Evolutionary conservation across 2,113 vertebrate species (phyloP).

Genomic region (Ictalurus punctatus): DNA sequence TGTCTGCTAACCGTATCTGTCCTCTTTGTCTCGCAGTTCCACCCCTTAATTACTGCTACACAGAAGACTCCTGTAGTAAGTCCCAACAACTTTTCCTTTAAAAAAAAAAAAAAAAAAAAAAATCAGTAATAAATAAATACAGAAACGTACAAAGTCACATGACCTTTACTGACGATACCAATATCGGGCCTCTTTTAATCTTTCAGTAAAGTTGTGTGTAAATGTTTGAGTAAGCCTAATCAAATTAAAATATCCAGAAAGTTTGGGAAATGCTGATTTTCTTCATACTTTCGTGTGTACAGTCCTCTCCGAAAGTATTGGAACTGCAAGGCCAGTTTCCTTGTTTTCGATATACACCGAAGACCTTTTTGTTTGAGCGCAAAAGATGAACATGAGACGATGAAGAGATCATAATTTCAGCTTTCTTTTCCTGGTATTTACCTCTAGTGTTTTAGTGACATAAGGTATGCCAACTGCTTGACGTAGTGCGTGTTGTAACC

Average conservation of each 20-base stretch:
- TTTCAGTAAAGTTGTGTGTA: not conserved
- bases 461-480: no score
- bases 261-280: not conserved
- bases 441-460: not conserved
- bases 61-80: constrained; percentile 28
- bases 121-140: not conserved
- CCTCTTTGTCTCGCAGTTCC: not conserved
- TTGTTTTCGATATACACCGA: not conserved
- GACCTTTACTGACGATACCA: not conserved
- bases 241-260: not conserved
- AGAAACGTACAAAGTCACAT: not conserved
- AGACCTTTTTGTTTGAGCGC: not conserved
- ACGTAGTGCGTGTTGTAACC: no score
- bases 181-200: not conserved
- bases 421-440: not conserved
- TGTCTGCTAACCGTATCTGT: not conserved
- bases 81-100: not conserved
- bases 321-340: not conserved
- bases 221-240: not conserved
- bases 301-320: not conserved
- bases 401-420: not conserved
- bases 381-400: not conserved
- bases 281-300: not conserved
- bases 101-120: no score
- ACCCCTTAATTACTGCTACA: constrained; percentile 26